Evolutionary conservation across 2,113 vertebrate species (phyloP).

Genomic region (Carassius auratus): DNA sequence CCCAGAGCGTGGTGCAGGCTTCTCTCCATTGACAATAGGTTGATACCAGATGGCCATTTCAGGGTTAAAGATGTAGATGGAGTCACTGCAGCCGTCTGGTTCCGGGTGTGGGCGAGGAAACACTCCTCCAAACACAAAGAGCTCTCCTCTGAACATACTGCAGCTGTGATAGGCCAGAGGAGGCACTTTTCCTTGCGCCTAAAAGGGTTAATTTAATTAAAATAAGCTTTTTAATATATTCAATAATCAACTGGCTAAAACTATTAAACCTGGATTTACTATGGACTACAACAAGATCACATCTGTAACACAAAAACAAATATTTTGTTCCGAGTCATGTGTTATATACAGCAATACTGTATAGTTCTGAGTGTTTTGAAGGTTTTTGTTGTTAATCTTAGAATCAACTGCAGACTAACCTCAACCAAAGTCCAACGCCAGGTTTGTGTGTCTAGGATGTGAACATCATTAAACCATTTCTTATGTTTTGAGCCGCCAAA

Average conservation of each 20-base stretch:
- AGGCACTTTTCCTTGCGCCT: constrained; percentile 79
- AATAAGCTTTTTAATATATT: background rate
- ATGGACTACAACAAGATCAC: background rate
- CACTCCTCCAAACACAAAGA: constrained; percentile 79
- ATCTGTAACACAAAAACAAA: background rate
- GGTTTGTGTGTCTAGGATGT: constrained; percentile 79
- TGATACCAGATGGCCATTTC: constrained; percentile 84
- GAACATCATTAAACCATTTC: constrained; percentile 79
- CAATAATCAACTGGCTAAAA: too few relatives aligned
- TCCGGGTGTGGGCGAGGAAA: constrained; percentile 74
- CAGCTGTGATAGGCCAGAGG: constrained; percentile 79
- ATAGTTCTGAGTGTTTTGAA: background rate
- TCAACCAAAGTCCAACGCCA: constrained; percentile 80
- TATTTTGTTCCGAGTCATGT: too few relatives aligned
- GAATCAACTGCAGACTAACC: constrained; percentile 56
- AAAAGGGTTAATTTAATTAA: background rate
- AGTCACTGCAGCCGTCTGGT: constrained; percentile 80
- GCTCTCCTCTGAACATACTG: constrained; percentile 77
- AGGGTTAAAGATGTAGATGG: constrained; percentile 81
- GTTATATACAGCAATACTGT: background rate
- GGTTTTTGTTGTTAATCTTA: background rate
- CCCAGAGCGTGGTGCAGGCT: constrained; percentile 80
- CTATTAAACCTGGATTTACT: background rate
- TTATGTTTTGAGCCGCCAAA: constrained; percentile 81
- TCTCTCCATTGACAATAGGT: constrained; percentile 78